Base-by-base conservation (phyloP, 2,113 vertebrate species). In the Trematocara variabile region DNA sequence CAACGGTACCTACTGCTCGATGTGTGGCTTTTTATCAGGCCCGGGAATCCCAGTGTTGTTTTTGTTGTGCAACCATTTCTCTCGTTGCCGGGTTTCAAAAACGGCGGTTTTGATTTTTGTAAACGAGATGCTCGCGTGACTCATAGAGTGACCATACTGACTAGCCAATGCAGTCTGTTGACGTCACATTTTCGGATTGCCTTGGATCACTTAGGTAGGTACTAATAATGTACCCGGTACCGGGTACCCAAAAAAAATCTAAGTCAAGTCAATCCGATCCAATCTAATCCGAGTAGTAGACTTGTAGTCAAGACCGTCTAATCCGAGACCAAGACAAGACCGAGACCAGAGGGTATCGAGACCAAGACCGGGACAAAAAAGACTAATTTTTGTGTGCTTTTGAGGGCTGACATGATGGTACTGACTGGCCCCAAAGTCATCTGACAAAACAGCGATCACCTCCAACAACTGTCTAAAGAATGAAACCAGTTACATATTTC, bases 81-180 rank as follows among this genome's bases (percentile, higher is more conserved):
- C 30, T n/a, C 3, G 0, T 1, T 34, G 3, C 56, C 0, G 3
- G 56, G 16, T 3, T 60, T 60, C 56, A 60, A 60, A 60, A n/a
- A 60, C 5, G 0, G 16, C 0, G 0, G 16, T 60, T 60, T n/a
- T 34, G 0, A n/a, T 34, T 60, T 60, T 34, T 60, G 30, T 0
- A 60, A 60, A 63, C 2, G 0, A 63, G 58, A 37, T 37, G 58
- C 18, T 63, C 0, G 2, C 33, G n/a, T 7, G 58, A 63, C 30
- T 63, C 58, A 60, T 10, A 63, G 30, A n/a, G 58, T 37, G 18
- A 63, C 30, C 16, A 37, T n/a, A 3, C 58, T 63, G 58, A 2
- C 33, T 12, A 37, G 58, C 58, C 58, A 63, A 63, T 63, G 58
- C 58, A 12, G 18, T 37, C 33, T 10, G 14, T 18, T 9, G 55